Conservation (phyloP, 35 echinoderm and acorn worm species). For the Apostichopus californicus region DNA sequence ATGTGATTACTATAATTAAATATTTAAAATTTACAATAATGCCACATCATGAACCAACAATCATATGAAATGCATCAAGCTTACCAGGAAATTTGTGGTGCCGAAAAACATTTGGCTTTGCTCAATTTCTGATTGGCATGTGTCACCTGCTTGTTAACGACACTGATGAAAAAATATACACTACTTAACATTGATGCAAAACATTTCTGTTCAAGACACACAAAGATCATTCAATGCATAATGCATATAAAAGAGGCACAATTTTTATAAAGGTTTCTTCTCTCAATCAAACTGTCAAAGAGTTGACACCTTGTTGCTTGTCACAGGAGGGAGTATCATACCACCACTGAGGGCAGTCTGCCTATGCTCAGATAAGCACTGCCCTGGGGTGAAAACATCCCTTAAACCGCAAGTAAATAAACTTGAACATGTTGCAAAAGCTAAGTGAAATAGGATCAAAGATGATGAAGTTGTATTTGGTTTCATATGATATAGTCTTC, state of each 20-base stretch:
- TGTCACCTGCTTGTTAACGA: neutral
- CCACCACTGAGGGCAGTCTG: neutral
- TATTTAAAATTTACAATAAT: no score
- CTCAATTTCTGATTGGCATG: neutral
- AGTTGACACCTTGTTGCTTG: neutral
- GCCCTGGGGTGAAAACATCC: neutral
- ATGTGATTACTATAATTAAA: no score
- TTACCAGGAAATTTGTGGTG: no score
- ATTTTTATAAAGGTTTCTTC: neutral
- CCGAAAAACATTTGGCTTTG: neutral
- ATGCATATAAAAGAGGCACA: no score
- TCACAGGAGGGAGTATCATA: neutral
- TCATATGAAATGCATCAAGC: no score
- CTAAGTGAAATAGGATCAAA: neutral
- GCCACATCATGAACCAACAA: no score
- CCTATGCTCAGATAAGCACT: neutral
- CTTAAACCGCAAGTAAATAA: neutral
- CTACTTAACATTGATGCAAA: no score
- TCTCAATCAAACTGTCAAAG: constrained; percentile 3
- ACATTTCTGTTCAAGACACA: no score
- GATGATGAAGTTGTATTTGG: neutral
- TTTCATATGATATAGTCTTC: neutral
- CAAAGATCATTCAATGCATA: no score
- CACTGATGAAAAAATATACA: neutral
- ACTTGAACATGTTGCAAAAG: neutral